phyloP scores from a whole-genome alignment of 2,113 vertebrate genomes.

The Sylvia atricapilla region DNA sequence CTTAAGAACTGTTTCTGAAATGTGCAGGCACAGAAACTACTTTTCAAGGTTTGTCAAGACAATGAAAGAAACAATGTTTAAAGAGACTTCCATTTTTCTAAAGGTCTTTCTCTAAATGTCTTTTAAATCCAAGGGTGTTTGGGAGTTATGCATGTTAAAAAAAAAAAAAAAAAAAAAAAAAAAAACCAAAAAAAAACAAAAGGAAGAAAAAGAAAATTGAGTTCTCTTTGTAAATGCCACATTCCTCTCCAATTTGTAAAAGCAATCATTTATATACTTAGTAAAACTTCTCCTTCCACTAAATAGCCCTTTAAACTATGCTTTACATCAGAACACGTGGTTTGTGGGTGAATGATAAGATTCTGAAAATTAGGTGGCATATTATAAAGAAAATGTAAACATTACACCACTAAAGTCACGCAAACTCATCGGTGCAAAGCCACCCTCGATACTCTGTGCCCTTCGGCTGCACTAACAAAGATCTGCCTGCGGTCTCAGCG shows the following conservation, averaged over 20 bases:
- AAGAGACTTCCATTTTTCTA: constrained; percentile 16
- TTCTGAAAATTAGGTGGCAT: not conserved
- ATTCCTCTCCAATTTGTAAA: constrained; percentile 35
- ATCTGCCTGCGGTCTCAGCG: not conserved
- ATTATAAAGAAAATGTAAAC: constrained; percentile 1
- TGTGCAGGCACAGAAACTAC: constrained; percentile 22
- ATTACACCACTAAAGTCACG: not conserved
- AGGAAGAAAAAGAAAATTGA: not conserved
- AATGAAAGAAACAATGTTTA: constrained; percentile 56
- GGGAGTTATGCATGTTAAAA: not conserved
- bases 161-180: not conserved
- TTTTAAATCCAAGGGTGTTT: constrained; percentile 27
- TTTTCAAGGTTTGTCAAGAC: constrained; percentile 60
- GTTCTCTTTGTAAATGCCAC: constrained; percentile 12
- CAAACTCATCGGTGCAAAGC: not conserved
- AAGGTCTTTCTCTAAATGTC: constrained; percentile 26
- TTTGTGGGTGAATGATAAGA: constrained; percentile 37
- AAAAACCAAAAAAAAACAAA: not conserved
- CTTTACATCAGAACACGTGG: not conserved
- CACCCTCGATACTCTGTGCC: not conserved
- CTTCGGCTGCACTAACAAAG: not conserved
- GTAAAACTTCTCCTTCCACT: constrained; percentile 31
- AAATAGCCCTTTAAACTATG: not conserved
- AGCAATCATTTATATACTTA: constrained; percentile 53
- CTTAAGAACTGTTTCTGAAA: constrained; percentile 49